Evolutionary conservation across 2,113 vertebrate species (phyloP), one percentile per base, ranked within the genome.

Genomic region (Centropus bengalensis): DNA sequence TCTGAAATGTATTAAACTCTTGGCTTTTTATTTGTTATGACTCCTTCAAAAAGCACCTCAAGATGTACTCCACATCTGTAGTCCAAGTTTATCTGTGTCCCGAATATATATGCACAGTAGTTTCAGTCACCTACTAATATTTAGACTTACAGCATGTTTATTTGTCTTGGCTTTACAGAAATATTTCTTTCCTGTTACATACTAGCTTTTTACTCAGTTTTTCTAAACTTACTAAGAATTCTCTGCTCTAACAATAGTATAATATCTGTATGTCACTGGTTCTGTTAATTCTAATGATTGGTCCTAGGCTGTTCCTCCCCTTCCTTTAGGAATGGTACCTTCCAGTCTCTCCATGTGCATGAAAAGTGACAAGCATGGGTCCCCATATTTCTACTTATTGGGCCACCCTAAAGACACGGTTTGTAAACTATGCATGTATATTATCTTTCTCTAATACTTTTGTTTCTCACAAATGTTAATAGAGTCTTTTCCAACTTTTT

Each of bases 311-410:
- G 98, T 99, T 99, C 99, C 99, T 99, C 99, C 99, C 98, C 99
- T 99, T 99, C 99, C 98, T 99, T 98, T 99, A 99, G 99, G 99
- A 99, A 99, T 99, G 99, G 99, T 99, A 98, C 99, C 99, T 99
- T 99, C 99, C 99, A 99, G 99, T 98, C 99, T 99, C 99, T 99
- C 99, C 99, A 99, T 99, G 99, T 99, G 99, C 99, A 99, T 99
- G 99, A 99, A 99, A 99, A 99, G 99, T 99, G 99, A 99, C 99
- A 99, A 99, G 99, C 99, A 99, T 99, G 99, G 99, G 98, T 99
- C 99, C 98, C 99, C 99, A 98, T 99, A 99, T 99, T 99, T 99
- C 99, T 99, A 99, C 99, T 99, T 99, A 99, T 98, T 98, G 99
- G 99, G 99, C 98, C 99, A 99, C 98, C 98, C 99, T 99, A 99